Evolutionary conservation across 2,113 vertebrate species (phyloP).

Genomic region (Tachuris rubrigastra): DNA sequence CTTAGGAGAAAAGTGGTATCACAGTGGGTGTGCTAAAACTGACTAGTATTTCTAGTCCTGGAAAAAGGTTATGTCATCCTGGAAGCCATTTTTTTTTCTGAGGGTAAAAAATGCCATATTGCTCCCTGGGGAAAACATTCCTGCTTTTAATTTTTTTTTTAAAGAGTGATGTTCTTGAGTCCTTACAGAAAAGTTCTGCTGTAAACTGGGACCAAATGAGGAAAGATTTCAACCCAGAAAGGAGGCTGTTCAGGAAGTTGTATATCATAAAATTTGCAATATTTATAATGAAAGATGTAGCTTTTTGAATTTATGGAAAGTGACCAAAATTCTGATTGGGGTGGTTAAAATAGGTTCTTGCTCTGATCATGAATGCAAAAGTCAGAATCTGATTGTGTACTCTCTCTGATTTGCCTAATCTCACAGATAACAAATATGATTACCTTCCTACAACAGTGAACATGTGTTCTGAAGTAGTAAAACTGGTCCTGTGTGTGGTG

Average conservation of each 20-base stretch:
- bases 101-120: neutral
- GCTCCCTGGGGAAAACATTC: neutral
- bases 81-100: neutral
- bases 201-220: neutral
- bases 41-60: neutral
- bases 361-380: neutral
- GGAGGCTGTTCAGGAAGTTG: neutral
- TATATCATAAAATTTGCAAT: neutral
- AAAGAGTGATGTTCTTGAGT: neutral
- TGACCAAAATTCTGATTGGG: neutral
- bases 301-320: neutral
- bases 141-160: neutral
- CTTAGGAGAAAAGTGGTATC: neutral
- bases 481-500: slow-evolving; percentile 84
- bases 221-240: neutral
- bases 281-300: neutral
- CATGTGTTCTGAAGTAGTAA: slow-evolving; percentile 91
- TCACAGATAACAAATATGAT: slow-evolving; percentile 91
- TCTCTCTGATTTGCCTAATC: slow-evolving; percentile 32
- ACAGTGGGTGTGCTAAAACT: neutral
- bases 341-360: neutral
- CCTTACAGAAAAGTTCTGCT: neutral
- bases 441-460: slow-evolving; percentile 96
- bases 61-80: neutral
- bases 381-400: neutral